These are phyloP conservation scores for Cyprinodon tularosa DNA, from an alignment of 2,113 vertebrate species.

Conservation along the genomic window DNA sequence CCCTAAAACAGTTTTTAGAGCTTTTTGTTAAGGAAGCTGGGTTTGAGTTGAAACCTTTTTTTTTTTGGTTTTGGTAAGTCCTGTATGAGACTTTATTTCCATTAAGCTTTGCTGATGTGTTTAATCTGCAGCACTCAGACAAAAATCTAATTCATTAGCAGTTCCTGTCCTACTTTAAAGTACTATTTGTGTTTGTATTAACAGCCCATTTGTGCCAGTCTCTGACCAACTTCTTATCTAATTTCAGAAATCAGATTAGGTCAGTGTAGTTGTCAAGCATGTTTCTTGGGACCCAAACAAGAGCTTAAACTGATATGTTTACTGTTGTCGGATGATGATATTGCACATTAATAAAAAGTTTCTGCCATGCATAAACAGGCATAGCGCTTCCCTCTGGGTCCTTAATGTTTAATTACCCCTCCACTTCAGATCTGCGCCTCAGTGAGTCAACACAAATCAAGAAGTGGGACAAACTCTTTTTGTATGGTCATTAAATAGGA, in stretches of 20 bases:
- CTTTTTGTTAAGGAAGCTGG: background rate
- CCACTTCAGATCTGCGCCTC: conserved; percentile 10
- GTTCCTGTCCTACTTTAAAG: conserved; percentile 47
- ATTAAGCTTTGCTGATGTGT: background rate
- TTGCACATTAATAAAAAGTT: conserved; percentile 34
- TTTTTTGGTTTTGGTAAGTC: background rate
- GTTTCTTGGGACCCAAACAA: background rate
- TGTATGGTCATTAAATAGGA: conserved; percentile 35
- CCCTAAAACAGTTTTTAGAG: background rate
- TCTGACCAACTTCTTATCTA: conserved; percentile 28
- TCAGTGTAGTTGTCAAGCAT: conserved; percentile 14
- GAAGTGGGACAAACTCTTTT: conserved; percentile 44
- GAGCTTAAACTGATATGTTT: background rate
- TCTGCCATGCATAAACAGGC: background rate
- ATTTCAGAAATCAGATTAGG: conserved; percentile 54
- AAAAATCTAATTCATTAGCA: conserved; percentile 25
- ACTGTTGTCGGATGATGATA: background rate
- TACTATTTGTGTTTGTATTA: conserved; percentile 46
- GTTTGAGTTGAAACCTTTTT: background rate
- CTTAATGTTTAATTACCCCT: conserved; percentile 27
- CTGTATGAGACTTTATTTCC: background rate
- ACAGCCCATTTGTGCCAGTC: conserved; percentile 25
- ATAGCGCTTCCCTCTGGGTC: background rate
- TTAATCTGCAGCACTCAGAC: background rate
- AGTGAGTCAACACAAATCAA: conserved; percentile 22